Evolutionary conservation across 2,888 invertebrate species (phyloP), one percentile per base, ranked within the genome.

Genomic region (Scelioninae gen. 1): DNA sequence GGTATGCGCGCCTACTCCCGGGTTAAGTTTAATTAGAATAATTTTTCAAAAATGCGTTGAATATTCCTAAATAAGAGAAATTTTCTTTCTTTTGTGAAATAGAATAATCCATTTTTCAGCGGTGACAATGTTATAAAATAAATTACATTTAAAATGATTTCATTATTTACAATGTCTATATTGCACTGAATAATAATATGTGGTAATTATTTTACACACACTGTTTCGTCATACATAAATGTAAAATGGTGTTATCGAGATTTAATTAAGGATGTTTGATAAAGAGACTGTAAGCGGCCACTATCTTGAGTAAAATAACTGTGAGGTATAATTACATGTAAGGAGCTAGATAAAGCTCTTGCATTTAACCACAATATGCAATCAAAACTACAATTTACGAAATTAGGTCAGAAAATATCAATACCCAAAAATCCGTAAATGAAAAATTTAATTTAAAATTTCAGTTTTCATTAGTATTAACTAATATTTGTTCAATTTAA

Each of bases 331-430:
- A 56, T 56, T 56, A 15, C 56, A 56, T 16, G 13, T 56, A 56
- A 38, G 56, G 15, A 10, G 15, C 34, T 23, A 38, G 56, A 56
- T 56, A 15, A 56, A 34, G 56, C 56, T 56, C 38, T 34, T 56
- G 38, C 56, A 23, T 16, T 16, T 38, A 8, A 56, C 6, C 15
- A 11, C 1, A 56, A 56, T 38, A 15, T 34, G 15, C 38, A 38
- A 38, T 56, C 15, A 56, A 13, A 34, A 38, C 38, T 15, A 11
- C 10, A 34, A 11, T 56, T 56, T 16, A 34, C 10, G 23, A 38
- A 56, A 56, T 38, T 10, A 56, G 38, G 56, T 56, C 38, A 56
- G 34, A 34, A 56, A 55, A 55, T 16, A 51, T 10, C 29, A 10
- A 7, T 34, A 10, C 34, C 23, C 23, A 23, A 23, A 23, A 23